Percentiles rank a stretch among this genome's conserved stretches.
phyloP scores from a whole-genome alignment of 2,888 invertebrate species.

The Erynnis tages region DNA sequence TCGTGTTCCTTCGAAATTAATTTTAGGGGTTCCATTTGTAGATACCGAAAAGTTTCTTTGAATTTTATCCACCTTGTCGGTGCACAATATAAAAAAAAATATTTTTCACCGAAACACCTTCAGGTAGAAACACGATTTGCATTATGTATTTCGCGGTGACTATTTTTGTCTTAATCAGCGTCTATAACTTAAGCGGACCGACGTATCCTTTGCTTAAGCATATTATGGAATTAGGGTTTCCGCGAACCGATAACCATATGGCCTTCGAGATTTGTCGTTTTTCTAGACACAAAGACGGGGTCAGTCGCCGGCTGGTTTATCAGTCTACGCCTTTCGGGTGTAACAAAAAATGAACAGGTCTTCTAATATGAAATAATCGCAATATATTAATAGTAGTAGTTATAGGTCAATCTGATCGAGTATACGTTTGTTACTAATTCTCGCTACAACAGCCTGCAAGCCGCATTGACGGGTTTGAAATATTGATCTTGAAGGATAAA shows the following conservation, averaged over 20 bases:
- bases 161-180: background rate
- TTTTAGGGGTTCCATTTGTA: slow-evolving; percentile 4
- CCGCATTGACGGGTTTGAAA: no score
- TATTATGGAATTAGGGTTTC: slow-evolving; percentile 11
- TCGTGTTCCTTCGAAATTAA: slow-evolving; percentile 15
- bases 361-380: no score
- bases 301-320: background rate
- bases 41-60: background rate
- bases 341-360: background rate
- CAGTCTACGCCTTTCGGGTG: background rate
- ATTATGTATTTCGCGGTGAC: background rate
- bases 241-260: slow-evolving; percentile 12
- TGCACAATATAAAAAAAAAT: background rate
- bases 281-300: background rate
- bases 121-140: background rate
- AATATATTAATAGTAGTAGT: no score
- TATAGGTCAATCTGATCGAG: no score
- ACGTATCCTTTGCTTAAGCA: background rate
- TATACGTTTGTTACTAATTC: no score
- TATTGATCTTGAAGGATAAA: no score
- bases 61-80: background rate
- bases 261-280: slow-evolving; percentile 8
- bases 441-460: no score
- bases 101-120: background rate
- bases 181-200: background rate